These are phyloP conservation scores for Gastracanthus pulcherrimus DNA, from an alignment of 2,888 invertebrate species.

Conservation along the genomic window DNA sequence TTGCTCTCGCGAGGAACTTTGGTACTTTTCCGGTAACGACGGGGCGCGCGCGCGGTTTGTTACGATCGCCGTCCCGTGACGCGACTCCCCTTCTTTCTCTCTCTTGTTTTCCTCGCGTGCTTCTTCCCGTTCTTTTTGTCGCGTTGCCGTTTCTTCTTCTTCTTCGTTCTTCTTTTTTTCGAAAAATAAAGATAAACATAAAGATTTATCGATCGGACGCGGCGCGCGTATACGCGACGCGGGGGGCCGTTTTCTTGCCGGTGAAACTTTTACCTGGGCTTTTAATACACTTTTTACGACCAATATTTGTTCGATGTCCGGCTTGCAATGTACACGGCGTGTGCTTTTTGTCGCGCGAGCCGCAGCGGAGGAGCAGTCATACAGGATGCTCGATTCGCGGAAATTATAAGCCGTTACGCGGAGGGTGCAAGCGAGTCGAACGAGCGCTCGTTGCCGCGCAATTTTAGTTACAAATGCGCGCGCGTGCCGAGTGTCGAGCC, in stretches of 20 bases:
- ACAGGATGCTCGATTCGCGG: not conserved
- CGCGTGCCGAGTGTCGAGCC: too few species aligned
- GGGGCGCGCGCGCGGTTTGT: constrained; percentile 39
- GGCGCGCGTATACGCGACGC: not conserved
- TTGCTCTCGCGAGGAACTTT: constrained; percentile 34
- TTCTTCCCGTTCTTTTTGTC: not conserved
- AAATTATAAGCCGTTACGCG: not conserved
- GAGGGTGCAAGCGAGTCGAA: not conserved
- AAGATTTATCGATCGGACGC: constrained; percentile 44
- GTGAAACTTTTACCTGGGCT: constrained; percentile 43
- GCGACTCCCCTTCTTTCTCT: not conserved
- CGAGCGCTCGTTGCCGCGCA: not conserved
- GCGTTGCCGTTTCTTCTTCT: not conserved
- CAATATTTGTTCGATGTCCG: constrained; percentile 24
- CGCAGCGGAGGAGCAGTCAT: too few species aligned
- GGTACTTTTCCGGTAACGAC: constrained; percentile 51
- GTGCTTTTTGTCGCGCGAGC: not conserved
- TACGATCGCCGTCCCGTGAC: constrained; percentile 35
- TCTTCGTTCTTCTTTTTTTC: not conserved
- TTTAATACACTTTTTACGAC: constrained; percentile 43
- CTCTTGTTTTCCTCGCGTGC: not conserved
- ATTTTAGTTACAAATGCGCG: not conserved
- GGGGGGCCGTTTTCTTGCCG: not conserved
- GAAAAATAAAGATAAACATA: constrained; percentile 45
- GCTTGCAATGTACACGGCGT: too few species aligned